Conservation (phyloP, 2,888 invertebrate species). For the Andrena dorsata region DNA sequence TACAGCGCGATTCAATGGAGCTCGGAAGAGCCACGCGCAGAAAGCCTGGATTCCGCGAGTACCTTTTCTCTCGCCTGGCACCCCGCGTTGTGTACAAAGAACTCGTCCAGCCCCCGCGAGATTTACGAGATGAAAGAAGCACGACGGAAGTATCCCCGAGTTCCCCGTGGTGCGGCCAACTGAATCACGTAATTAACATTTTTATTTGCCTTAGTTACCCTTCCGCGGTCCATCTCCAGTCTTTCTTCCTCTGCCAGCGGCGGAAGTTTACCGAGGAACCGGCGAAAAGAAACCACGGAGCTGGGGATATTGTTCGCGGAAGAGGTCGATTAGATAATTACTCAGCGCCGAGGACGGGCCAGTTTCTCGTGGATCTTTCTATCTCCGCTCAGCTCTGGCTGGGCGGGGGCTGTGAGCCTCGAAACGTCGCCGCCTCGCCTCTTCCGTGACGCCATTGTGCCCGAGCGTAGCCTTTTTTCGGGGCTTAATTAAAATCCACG, state of each 20-base stretch:
- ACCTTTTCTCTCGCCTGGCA: background rate
- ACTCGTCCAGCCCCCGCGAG: slow-evolving; percentile 29
- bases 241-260: slow-evolving; percentile 17
- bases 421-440: slow-evolving; percentile 1
- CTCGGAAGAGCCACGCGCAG: background rate
- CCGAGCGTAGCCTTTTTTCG: slow-evolving; percentile 19
- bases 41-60: slow-evolving; percentile 22
- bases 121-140: slow-evolving; percentile 51
- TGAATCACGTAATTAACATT: slow-evolving; percentile 65
- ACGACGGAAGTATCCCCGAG: slow-evolving; percentile 4
- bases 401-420: background rate
- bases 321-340: slow-evolving; percentile 65
- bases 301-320: slow-evolving; percentile 51
- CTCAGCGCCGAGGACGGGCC: slow-evolving; percentile 26
- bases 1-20: background rate
- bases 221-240: background rate
- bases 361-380: slow-evolving; percentile 20
- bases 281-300: slow-evolving; percentile 30
- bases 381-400: slow-evolving; percentile 9
- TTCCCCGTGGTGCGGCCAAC: slow-evolving; percentile 2
- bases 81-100: slow-evolving; percentile 47
- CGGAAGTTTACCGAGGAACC: slow-evolving; percentile 37
- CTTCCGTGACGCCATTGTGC: slow-evolving; percentile 43
- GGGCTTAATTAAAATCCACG: slow-evolving; percentile 58
- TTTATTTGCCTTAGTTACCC: slow-evolving; percentile 54